A percentile compares a stretch with the other conserved stretches of the same genome.
phyloP scores from a whole-genome alignment of 2,888 invertebrate species.

The Serrognathus titanus region DNA sequence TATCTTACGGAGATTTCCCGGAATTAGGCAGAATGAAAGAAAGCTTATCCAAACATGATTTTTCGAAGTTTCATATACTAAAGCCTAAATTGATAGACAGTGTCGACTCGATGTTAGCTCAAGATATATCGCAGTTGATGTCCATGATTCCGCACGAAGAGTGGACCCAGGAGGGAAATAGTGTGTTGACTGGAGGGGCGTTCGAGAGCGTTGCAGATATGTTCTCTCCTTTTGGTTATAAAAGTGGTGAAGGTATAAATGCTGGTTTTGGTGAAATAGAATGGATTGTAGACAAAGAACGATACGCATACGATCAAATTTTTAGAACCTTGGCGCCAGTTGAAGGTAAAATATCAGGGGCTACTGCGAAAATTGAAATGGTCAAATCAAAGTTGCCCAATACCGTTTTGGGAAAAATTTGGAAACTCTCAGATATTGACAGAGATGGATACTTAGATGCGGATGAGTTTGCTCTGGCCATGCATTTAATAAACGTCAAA shows the following conservation, averaged over 20 bases:
- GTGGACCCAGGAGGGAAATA: slow-evolving; percentile 23
- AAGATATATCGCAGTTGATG: slow-evolving; percentile 93
- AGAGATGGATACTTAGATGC: slow-evolving; percentile 88
- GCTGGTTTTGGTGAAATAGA: slow-evolving; percentile 92
- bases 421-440: slow-evolving; percentile 96
- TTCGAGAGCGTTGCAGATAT: slow-evolving; percentile 81
- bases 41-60: slow-evolving; percentile 79
- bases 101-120: slow-evolving; percentile 92
- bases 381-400: slow-evolving; percentile 96
- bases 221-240: slow-evolving; percentile 88
- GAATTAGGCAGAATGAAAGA: slow-evolving; percentile 94
- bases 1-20: slow-evolving; percentile 97
- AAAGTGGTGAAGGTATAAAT: slow-evolving; percentile 91
- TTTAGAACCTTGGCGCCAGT: slow-evolving; percentile 78
- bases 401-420: slow-evolving; percentile 91
- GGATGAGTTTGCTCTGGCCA: slow-evolving; percentile 95
- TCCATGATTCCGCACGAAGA: slow-evolving; percentile 76
- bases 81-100: slow-evolving; percentile 87
- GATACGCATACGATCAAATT: slow-evolving; percentile 76
- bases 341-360: slow-evolving; percentile 90
- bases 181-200: slow-evolving; percentile 72
- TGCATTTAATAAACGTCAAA: slow-evolving; percentile 91
- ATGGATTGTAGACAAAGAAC: slow-evolving; percentile 92
- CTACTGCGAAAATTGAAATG: slow-evolving; percentile 89
- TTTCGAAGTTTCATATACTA: slow-evolving; percentile 86